Base-by-base conservation (phyloP, 1,140 invertebrate genomes). In the Drosophila rufa region DNA sequence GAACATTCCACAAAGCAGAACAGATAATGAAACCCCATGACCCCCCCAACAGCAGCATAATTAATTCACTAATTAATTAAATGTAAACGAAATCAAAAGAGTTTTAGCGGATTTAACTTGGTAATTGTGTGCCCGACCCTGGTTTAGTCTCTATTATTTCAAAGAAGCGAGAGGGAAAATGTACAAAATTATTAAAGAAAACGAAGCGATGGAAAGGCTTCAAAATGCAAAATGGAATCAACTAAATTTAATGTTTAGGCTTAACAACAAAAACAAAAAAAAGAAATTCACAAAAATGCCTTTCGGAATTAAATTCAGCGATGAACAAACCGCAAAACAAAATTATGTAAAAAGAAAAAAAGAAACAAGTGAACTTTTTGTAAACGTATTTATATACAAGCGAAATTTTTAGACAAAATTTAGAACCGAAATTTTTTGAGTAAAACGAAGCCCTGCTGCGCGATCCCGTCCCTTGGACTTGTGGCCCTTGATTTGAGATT, bases 261-360 rank as follows among this genome's bases (percentile, higher is more conserved):
- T 86, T 80, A 67, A 68, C 64, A 38, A 66, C 45, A 67, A 56
- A 75, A 79, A 67, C 51, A 36, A 65, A 71, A 69, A 69, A 61
- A 87, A n/a, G 2, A 15, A 42, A 86, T 76, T 84, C 80, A 91
- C 80, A 92, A 91, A 85, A 92, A 91, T 92, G 91, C 91, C 91
- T 92, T 92, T 92, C 79, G 91, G 91, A 92, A 92, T 92, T 79
- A 90, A 92, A 92, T 92, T 92, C 86, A 91, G 75, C 80, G 68
- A 81, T 73, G 55, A 75, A 85, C 53, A 56, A 80, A 66, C 36
- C 66, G 66, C 66, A 77, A 55, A 70, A 65, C 64, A 75, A 79
- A 85, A 85, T 68, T 68, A 56, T 59, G 40, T 68, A 77, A 76
- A 76, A 69, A 69, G 47, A 73, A 51, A 82, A 46, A 22, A 62